phyloP scores from a whole-genome alignment of 2,113 vertebrate genomes.

The Equus przewalskii region DNA sequence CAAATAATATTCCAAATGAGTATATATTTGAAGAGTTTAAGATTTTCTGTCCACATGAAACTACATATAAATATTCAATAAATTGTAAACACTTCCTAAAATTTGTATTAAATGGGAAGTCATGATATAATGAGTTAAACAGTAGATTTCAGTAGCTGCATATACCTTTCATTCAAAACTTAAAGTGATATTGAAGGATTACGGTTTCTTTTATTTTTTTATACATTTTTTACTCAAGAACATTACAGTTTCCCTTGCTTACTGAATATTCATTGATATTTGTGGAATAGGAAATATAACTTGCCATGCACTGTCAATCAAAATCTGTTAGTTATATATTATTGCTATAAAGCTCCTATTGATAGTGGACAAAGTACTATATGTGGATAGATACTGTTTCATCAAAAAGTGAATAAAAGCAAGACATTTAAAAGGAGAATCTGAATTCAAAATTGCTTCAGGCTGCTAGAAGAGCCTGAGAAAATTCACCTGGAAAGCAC shows the following conservation, averaged over 20 bases:
- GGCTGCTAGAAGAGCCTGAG: not conserved
- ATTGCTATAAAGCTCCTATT: constrained; percentile 67
- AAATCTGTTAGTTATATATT: constrained; percentile 74
- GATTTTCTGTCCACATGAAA: not conserved
- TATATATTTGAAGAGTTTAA: not conserved
- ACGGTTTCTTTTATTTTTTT: constrained; percentile 40
- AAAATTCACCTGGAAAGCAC: constrained; percentile 49
- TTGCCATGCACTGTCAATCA: constrained; percentile 82
- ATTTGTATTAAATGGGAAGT: constrained; percentile 22
- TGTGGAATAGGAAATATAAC: constrained; percentile 83
- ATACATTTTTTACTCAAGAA: constrained; percentile 66
- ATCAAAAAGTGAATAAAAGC: constrained; percentile 46
- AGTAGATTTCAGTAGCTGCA: constrained; percentile 58
- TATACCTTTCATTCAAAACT: constrained; percentile 69
- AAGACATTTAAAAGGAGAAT: constrained; percentile 50
- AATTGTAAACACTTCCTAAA: constrained; percentile 3
- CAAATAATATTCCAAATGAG: not conserved
- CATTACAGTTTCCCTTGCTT: constrained; percentile 81
- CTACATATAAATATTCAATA: not conserved
- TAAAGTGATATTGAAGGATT: not conserved
- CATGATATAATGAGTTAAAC: constrained; percentile 59
- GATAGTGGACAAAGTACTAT: constrained; percentile 64
- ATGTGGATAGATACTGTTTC: constrained; percentile 55
- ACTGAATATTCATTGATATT: constrained; percentile 83
- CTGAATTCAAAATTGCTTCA: constrained; percentile 44